phyloP scores from a whole-genome alignment of 2,113 vertebrate species.

The Copsychus sechellarum region DNA sequence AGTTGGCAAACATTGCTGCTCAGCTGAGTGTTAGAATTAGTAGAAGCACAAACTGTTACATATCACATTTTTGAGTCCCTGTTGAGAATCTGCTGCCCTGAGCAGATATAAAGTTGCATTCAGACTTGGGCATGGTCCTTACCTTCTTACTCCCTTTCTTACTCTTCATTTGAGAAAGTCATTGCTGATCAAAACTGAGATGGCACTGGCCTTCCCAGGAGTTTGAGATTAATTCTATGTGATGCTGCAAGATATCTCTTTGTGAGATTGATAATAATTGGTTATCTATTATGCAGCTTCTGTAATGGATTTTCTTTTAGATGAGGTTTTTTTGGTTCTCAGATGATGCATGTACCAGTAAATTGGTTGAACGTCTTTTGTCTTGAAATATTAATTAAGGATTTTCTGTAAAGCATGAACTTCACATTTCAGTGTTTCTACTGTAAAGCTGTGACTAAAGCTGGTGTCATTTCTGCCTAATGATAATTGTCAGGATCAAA shows the following conservation, averaged over 20 bases:
- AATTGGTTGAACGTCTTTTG: not conserved
- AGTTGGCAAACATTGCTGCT: not conserved
- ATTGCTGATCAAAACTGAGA: not conserved
- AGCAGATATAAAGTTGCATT: not conserved
- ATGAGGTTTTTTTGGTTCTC: not conserved
- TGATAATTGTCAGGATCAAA: constrained; percentile 12
- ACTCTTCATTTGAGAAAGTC: not conserved
- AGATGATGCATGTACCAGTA: not conserved
- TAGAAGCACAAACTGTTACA: not conserved
- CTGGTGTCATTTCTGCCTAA: not conserved
- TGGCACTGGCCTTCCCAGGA: not conserved
- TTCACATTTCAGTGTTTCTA: not conserved
- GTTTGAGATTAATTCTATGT: not conserved
- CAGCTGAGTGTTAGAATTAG: not conserved
- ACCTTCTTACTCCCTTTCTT: not conserved
- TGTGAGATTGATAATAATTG: not conserved
- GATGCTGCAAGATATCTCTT: not conserved
- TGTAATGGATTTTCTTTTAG: not conserved
- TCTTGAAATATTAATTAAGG: constrained; percentile 13
- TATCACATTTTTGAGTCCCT: not conserved
- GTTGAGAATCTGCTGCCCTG: not conserved
- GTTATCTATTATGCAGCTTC: not conserved
- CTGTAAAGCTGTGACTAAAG: constrained; percentile 2
- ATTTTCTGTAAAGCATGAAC: constrained; percentile 23
- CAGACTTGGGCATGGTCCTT: not conserved